A percentile compares a stretch with the other conserved stretches of the same genome.
These are phyloP conservation scores for Tokudaia muenninki DNA, from an alignment of 2,797 vertebrate genomes.

Conservation along the genomic window DNA sequence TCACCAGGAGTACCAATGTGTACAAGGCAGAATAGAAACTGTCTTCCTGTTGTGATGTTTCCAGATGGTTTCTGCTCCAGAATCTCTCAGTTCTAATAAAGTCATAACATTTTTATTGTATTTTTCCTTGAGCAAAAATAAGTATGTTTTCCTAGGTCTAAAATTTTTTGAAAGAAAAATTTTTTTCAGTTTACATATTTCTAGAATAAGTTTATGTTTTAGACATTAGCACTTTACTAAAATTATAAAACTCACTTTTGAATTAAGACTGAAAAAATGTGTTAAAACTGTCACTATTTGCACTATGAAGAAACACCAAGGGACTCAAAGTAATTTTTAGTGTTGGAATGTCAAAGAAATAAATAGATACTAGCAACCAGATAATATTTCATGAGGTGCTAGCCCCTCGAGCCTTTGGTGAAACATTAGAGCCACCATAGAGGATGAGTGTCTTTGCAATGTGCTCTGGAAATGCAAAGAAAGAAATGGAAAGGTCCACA, in stretches of 20 bases:
- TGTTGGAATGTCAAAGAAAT: slow-evolving; percentile 31
- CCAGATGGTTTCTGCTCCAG: neutral
- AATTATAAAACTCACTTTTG: slow-evolving; percentile 20
- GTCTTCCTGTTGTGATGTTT: neutral
- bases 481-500: neutral
- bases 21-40: neutral
- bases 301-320: slow-evolving; percentile 19
- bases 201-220: slow-evolving; percentile 27
- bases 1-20: neutral
- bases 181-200: slow-evolving; percentile 10
- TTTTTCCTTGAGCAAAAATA: slow-evolving; percentile 27
- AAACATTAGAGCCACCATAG: slow-evolving; percentile 4
- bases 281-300: slow-evolving; percentile 29
- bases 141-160: neutral
- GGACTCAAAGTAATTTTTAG: slow-evolving; percentile 61
- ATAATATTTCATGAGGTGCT: slow-evolving; percentile 8
- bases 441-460: slow-evolving; percentile 21
- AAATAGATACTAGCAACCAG: slow-evolving; percentile 44
- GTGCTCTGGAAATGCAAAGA: slow-evolving; percentile 41
- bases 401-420: slow-evolving; percentile 5
- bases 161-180: slow-evolving; percentile 30
- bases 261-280: slow-evolving; percentile 40
- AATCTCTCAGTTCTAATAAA: slow-evolving; percentile 4
- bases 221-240: slow-evolving; percentile 16
- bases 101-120: slow-evolving; percentile 9